Percentiles rank a stretch among this genome's conserved stretches.
These are phyloP conservation scores for Platalea minor DNA, from an alignment of 2,797 vertebrate genomes.

Conservation along the genomic window DNA sequence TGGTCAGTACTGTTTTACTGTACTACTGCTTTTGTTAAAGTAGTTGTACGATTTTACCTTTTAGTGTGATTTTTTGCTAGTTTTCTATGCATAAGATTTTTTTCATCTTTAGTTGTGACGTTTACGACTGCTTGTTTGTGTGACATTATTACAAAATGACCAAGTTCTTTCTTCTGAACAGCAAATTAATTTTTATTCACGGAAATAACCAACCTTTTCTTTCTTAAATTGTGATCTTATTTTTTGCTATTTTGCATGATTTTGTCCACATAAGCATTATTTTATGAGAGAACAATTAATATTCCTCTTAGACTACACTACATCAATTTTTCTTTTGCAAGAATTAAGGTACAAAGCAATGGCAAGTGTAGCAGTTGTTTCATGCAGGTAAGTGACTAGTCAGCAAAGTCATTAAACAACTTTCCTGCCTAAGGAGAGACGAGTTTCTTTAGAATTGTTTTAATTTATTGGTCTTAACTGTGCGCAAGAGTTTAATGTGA, in stretches of 20 bases:
- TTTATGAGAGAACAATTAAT: constrained; percentile 22
- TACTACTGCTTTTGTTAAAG: neutral
- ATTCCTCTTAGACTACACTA: neutral
- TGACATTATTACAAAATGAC: constrained; percentile 26
- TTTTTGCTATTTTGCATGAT: neutral
- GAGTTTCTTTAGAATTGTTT: neutral
- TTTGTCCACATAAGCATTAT: constrained; percentile 15
- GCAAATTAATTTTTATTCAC: constrained; percentile 26
- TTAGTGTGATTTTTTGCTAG: neutral
- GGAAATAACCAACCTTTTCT: constrained; percentile 11
- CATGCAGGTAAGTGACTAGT: neutral
- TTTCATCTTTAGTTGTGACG: neutral
- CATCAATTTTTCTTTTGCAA: neutral
- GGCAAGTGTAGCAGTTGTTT: neutral
- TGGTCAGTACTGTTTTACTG: neutral
- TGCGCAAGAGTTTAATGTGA: constrained; percentile 10
- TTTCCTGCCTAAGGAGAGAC: neutral
- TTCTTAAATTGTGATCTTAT: neutral
- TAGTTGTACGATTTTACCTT: neutral
- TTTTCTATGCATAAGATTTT: neutral
- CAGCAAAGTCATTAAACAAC: neutral
- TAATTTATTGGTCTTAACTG: constrained; percentile 7
- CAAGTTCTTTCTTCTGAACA: constrained; percentile 16
- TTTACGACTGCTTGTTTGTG: constrained; percentile 31
- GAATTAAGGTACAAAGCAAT: neutral